These are phyloP conservation scores for Nebria ingens DNA, from an alignment of 1,140 invertebrate species.

Conservation along the genomic window DNA sequence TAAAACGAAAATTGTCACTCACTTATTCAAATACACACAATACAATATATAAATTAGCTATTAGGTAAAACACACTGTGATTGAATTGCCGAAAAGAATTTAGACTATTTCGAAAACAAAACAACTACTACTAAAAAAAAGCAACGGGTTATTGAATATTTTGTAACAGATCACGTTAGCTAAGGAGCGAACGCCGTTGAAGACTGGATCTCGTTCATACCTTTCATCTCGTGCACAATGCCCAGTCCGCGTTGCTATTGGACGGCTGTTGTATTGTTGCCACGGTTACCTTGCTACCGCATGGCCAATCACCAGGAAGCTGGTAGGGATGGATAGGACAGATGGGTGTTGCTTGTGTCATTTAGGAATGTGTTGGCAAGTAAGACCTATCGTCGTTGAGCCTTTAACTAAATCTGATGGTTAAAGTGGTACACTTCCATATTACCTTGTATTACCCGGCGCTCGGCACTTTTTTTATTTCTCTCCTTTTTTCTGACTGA, in stretches of 20 bases:
- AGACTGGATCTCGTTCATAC: background rate
- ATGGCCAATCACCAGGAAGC: background rate
- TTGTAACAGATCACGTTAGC: background rate
- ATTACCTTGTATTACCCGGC: background rate
- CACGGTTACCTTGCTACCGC: background rate
- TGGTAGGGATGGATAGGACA: background rate
- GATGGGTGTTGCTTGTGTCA: background rate
- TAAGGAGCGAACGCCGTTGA: background rate
- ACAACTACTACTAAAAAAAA: background rate
- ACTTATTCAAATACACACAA: too few relatives aligned
- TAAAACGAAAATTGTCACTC: background rate
- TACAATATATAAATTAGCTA: too few relatives aligned
- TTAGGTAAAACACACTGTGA: background rate
- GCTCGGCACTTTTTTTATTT: background rate
- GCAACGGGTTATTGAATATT: constrained; percentile 13
- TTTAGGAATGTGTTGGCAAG: background rate
- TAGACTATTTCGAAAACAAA: background rate
- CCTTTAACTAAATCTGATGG: constrained; percentile 6
- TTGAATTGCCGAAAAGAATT: background rate
- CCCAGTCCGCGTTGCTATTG: background rate
- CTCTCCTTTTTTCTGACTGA: too few relatives aligned
- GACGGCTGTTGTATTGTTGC: background rate
- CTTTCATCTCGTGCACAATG: background rate
- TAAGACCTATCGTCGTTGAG: background rate
- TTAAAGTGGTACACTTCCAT: constrained; percentile 6